Evolutionary conservation across 2,113 vertebrate genomes (phyloP).

Genomic region (Poeciliopsis retropinna): DNA sequence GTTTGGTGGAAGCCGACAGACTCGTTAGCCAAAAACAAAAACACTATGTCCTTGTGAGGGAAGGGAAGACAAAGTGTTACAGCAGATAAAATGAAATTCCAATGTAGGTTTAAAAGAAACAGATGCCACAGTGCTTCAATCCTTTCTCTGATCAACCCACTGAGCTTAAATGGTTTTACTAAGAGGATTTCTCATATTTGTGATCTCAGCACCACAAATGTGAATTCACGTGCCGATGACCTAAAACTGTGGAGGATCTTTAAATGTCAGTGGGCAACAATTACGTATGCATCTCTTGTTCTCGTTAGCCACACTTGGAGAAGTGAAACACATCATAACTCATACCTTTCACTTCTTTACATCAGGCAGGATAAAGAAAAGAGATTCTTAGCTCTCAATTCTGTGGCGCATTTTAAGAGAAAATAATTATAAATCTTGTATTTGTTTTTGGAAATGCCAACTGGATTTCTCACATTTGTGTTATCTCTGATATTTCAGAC

Average conservation of each 20-base stretch:
- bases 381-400: neutral
- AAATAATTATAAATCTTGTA: neutral
- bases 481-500: too few relatives aligned
- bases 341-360: slow-evolving; percentile 33
- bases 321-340: neutral
- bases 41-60: slow-evolving; percentile 26
- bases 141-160: neutral
- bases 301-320: slow-evolving; percentile 8
- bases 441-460: neutral
- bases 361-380: slow-evolving; percentile 2
- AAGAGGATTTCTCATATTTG: neutral
- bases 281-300: slow-evolving; percentile 22
- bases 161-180: too few relatives aligned
- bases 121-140: neutral
- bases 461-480: neutral
- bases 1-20: slow-evolving; percentile 4
- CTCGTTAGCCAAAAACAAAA: slow-evolving; percentile 4
- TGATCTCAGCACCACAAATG: neutral
- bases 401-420: neutral
- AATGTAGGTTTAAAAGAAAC: slow-evolving; percentile 26
- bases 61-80: slow-evolving; percentile 28
- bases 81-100: slow-evolving; percentile 48
- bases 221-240: neutral
- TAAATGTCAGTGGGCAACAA: neutral
- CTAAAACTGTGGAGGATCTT: neutral